These are phyloP conservation scores for Syngnathus typhle DNA, from an alignment of 2,113 vertebrate genomes.

Conservation along the genomic window DNA sequence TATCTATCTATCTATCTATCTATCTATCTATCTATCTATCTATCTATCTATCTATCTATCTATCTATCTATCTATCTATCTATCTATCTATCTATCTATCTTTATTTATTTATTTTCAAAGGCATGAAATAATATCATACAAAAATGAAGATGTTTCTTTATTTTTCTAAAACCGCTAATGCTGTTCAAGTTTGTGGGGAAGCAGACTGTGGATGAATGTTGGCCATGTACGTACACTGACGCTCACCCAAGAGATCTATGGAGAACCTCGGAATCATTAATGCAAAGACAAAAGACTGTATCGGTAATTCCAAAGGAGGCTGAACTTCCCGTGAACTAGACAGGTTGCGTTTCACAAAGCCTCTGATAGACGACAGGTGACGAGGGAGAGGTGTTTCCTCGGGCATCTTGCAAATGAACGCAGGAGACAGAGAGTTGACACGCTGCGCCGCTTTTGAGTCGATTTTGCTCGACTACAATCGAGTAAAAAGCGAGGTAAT, in stretches of 20 bases:
- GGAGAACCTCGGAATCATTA: conserved; percentile 22
- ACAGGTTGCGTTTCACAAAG: conserved; percentile 7
- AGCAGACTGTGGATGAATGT: too few relatives aligned
- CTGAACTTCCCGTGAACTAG: conserved; percentile 39
- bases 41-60: too few relatives aligned
- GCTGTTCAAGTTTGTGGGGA: too few relatives aligned
- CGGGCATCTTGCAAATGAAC: background rate
- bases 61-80: too few relatives aligned
- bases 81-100: too few relatives aligned
- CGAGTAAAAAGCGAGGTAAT: conserved; percentile 30
- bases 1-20: too few relatives aligned
- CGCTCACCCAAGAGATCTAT: conserved; percentile 19
- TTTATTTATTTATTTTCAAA: too few relatives aligned
- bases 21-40: too few relatives aligned
- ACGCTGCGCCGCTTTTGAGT: conserved; percentile 24
- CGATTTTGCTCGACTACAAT: conserved; percentile 24
- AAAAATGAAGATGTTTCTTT: too few relatives aligned
- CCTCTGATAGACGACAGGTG: conserved; percentile 27
- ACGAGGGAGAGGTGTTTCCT: conserved; percentile 21
- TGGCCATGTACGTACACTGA: background rate
- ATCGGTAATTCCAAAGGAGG: conserved; percentile 25
- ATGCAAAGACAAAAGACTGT: conserved; percentile 12
- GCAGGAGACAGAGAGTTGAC: conserved; percentile 16
- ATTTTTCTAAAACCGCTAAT: too few relatives aligned
- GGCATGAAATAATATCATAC: too few relatives aligned